A percentile compares a stretch with the other conserved stretches of the same genome.
phyloP scores from a whole-genome alignment of 37 sponge, comb jelly and placozoan species.

The Ephydatia muelleri region DNA sequence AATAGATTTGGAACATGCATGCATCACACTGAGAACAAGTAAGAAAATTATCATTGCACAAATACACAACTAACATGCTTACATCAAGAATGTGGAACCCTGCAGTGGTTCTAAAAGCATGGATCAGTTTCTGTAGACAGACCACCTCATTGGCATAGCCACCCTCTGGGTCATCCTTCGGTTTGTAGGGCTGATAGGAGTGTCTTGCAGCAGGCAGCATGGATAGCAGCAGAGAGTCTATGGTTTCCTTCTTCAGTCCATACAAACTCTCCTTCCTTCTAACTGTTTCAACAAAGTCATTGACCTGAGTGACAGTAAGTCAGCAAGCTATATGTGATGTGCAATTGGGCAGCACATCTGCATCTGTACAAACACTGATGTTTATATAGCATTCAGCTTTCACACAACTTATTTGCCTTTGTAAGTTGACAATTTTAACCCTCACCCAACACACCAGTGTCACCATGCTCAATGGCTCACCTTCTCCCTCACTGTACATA shows the following conservation, averaged over 20 bases:
- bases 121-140: constrained; percentile 11
- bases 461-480: constrained; percentile 16
- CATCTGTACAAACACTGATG: no score
- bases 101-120: constrained; percentile 40
- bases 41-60: no score
- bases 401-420: not conserved
- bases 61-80: no score
- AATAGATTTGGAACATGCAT: no score
- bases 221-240: constrained; percentile 55
- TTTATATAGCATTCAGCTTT: not conserved
- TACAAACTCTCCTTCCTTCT: constrained; percentile 35
- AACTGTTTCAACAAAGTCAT: constrained; percentile 59
- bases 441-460: not conserved
- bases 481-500: constrained; percentile 64
- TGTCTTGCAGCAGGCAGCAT: constrained; percentile 48
- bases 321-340: no score
- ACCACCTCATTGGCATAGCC: not conserved
- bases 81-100: constrained; percentile 60
- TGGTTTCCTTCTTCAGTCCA: constrained; percentile 61
- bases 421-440: no score
- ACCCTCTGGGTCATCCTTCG: not conserved
- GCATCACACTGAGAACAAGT: not conserved
- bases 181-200: not conserved
- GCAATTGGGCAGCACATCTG: no score
- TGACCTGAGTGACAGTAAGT: constrained; percentile 20